Evolutionary conservation across 2,888 invertebrate species (phyloP), one percentile per base, ranked within the genome.

Genomic region (Drosophila algonquin): DNA sequence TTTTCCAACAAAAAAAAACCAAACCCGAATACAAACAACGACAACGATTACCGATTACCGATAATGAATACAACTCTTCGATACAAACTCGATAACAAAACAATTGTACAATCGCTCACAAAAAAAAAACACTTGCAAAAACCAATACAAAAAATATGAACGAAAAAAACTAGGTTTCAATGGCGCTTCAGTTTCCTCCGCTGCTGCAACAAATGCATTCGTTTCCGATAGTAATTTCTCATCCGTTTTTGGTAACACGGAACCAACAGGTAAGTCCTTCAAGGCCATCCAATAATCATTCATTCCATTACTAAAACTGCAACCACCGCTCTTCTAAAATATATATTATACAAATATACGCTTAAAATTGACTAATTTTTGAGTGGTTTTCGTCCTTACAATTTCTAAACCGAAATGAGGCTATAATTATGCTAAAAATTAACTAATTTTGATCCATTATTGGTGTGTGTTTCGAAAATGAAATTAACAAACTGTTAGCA

Each of bases 161-260:
- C n/a, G n/a, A 61, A 69, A 70, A 70, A 74, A 24, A 77, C 76
- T 82, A 93, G 93, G 93, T 90, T 93, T 92, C 89, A 92, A 92
- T 90, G 92, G 92, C 80, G 85, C 92, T 74, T 83, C 90, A 89
- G 83, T 88, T 79, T 86, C 90, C 71, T 90, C 91, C 71, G 93
- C 93, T 92, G 91, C 89, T 76, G 91, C 85, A 53, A 87, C 91
- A 79, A 94, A 93, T 92, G 93, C 94, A 88, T 96, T 96, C 93
- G 96, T 97, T 91, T 95, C 96, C 91, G 97, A 97, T 92, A 96
- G 96, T 93, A 96, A 95, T 93, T 97, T 97, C 93, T 95, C 96
- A 90, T 96, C 96, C 89, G 97, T 97, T 87, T 97, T 97, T 93
- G 97, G 96, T 93, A 95, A 94, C 93, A 93, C 94, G 90, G 95